Base-by-base conservation (phyloP, 1,140 invertebrate species). In the Ylistrum balloti region DNA sequence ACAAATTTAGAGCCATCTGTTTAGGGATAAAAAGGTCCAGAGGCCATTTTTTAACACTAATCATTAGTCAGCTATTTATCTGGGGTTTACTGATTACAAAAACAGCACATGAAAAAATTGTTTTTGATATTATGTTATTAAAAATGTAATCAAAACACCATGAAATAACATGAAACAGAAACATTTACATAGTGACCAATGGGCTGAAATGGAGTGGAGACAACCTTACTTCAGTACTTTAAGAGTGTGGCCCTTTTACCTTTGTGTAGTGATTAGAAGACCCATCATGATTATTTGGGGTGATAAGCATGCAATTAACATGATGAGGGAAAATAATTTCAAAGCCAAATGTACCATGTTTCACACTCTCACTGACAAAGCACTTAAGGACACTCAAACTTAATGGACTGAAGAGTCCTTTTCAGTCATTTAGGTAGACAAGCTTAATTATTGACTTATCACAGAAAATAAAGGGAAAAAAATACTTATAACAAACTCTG, bases 301-400 rank as follows among this genome's bases (percentile, higher is more conserved):
- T 74, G 22, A n/a, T 3, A 17, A 74, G 56, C 22, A 56, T 56
- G 2, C 45, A 56, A 74, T 74, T 74, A 74, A 28, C 56, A 28
- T 74, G 56, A 74, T n/a, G 5, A 74, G 56, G 56, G 13, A 74
- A 28, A 74, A n/a, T 74, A 22, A 74, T 74, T 74, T 74, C 56
- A 74, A 74, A 74, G 56, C 56, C 13, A 74, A 74, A n/a, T 17
- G 56, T n/a, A 74, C 56, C 56, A 74, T 74, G 22, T 74, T 74
- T 74, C 56, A 28, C 56, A 74, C 56, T 74, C 56, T 74, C 17
- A 5, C 56, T 28, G 56, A 74, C 56, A 74, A 74, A 74, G 28
- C 56, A 74, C 56, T 74, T 74, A 11, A 28, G 20, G 56, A 74
- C 56, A 28, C 56, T 74, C 22, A 7, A 56, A 20, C 35, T 38